Base-by-base conservation (phyloP, 2,113 vertebrate species). In the Dipodomys spectabilis region DNA sequence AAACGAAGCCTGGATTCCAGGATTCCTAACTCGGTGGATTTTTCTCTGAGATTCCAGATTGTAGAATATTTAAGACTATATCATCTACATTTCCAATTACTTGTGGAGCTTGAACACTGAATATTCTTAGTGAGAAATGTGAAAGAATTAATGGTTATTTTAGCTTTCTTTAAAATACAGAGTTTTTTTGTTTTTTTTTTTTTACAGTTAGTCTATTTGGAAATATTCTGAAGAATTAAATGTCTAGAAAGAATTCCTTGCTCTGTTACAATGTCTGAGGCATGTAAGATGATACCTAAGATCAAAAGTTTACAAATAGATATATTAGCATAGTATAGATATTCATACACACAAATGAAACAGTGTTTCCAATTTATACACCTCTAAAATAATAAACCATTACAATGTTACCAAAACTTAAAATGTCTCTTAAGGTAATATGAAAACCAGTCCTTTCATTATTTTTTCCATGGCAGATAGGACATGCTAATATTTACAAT, bases 191-290 rank as follows among this genome's bases (percentile, higher is more conserved):
- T n/a, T n/a, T n/a, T n/a, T n/a, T n/a, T n/a, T n/a, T 86, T 39
- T 39, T 39, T 39, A 39, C 65, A 30, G 64, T 83, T 93, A 60
- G 11, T 20, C 82, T 91, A 6, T 93, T 39, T 86, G 74, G 44
- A 75, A 78, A 75, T 79, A 9, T 35, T 93, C 8, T 94, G 9
- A 93, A 78, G 77, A 68, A 35, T 11, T 88, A 88, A 94, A 82
- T 92, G 39, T 30, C 30, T 67, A 64, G n/a, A 74, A 96, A 93
- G 85, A 94, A 92, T 90, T 67, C 7, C n/a, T 86, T 71, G 20
- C 32, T 92, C 2, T 86, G n/a, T 79, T 80, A 13, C 4, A 84
- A 44, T 20, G 94, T 82, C 35, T 27, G 71, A 65, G 49, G 82
- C 39, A 44, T 30, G 53, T 57, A 57, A 57, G 53, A 57, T 57